Evolutionary conservation across 1,140 invertebrate genomes (phyloP).

Genomic region (Argopecten irradians): DNA sequence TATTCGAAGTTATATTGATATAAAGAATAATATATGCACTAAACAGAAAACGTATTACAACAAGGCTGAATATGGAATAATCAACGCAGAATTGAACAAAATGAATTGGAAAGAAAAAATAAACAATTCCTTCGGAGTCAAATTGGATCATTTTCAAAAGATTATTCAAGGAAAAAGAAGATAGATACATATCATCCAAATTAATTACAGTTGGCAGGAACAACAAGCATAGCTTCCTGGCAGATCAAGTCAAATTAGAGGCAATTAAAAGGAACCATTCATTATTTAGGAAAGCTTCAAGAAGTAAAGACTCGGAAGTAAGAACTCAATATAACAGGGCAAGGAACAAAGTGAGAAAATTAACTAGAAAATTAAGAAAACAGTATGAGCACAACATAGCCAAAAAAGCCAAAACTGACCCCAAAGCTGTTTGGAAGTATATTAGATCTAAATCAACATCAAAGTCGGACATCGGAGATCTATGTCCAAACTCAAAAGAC

Average conservation of each 20-base stretch:
- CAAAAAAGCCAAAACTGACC: slow-evolving; percentile 21
- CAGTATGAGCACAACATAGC: not conserved
- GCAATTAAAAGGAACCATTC: not conserved
- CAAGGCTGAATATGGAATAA: no score
- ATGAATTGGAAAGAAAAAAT: no score
- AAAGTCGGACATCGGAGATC: not conserved
- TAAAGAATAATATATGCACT: not conserved
- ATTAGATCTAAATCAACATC: slow-evolving; percentile 29
- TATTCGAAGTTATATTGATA: not conserved
- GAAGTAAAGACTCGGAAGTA: not conserved
- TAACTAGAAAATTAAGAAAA: slow-evolving; percentile 25
- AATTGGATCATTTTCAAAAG: no score
- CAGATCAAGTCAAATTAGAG: no score
- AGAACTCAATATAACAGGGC: not conserved
- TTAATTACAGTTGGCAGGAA: no score
- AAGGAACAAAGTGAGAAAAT: not conserved
- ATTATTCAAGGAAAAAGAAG: no score
- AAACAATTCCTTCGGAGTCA: no score
- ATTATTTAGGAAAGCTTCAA: not conserved
- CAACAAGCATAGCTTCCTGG: no score
- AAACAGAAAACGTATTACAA: not conserved
- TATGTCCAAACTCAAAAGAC: not conserved
- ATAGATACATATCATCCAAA: no score
- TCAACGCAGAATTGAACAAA: no score
- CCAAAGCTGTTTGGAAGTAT: slow-evolving; percentile 26